phyloP scores from a whole-genome alignment of 2,113 vertebrate genomes.

The Ceuthmochares aereus region DNA sequence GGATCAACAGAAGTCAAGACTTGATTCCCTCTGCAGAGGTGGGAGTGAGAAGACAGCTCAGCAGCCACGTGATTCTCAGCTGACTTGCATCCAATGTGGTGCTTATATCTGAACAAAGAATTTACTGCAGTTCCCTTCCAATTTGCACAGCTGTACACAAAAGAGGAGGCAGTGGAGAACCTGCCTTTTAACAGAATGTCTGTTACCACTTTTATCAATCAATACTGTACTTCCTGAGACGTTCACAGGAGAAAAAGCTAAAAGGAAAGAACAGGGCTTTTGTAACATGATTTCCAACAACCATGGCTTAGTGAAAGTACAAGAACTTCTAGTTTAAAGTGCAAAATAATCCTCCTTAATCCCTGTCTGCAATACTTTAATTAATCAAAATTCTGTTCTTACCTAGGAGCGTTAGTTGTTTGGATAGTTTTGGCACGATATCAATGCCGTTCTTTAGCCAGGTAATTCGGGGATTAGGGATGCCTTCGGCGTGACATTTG shows the following conservation, averaged over 20 bases:
- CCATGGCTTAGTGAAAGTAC: background rate
- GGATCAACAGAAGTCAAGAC: background rate
- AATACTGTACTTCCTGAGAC: background rate
- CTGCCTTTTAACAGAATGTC: background rate
- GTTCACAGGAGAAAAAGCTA: background rate
- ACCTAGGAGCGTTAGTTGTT: constrained; percentile 91
- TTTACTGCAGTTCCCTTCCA: background rate
- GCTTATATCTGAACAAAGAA: background rate
- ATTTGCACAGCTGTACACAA: background rate
- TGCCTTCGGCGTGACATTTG: constrained; percentile 91
- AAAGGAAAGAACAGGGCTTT: background rate
- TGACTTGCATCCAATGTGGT: background rate
- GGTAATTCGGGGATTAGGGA: constrained; percentile 89
- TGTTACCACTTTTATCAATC: background rate
- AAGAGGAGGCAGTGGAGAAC: background rate
- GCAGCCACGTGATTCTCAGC: background rate
- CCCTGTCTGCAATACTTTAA: background rate
- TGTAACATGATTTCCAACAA: background rate
- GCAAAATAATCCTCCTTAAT: constrained; percentile 32
- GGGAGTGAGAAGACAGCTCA: background rate
- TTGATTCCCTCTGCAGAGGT: fast-evolving
- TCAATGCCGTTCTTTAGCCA: constrained; percentile 97
- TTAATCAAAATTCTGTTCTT: constrained; percentile 56
- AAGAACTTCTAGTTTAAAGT: background rate
- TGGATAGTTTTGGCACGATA: constrained; percentile 85